Conservation (phyloP, 2,888 invertebrate species). For the Sericinus montela region DNA sequence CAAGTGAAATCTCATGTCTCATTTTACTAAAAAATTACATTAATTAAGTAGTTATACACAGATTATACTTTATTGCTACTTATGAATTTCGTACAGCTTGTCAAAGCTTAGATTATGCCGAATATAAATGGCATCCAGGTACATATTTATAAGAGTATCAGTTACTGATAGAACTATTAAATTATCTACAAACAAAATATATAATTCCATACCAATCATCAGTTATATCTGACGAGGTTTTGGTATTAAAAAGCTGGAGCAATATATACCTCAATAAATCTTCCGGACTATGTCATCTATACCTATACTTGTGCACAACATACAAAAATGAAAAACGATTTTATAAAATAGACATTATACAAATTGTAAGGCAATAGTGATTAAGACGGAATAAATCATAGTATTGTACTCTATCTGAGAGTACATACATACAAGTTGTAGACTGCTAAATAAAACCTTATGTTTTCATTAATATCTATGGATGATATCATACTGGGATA, state of each 20-base stretch:
- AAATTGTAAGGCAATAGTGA: conserved; percentile 19
- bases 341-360: conserved; percentile 13
- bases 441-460: neutral
- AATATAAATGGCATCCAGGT: conserved; percentile 34
- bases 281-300: no score
- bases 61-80: conserved; percentile 15
- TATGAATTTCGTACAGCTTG: conserved; percentile 27
- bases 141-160: conserved; percentile 43
- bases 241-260: neutral
- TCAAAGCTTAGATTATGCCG: conserved; percentile 37
- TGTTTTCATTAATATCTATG: no score
- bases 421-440: neutral
- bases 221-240: neutral
- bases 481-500: no score
- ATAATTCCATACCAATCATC: neutral
- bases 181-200: conserved; percentile 26
- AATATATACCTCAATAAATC: no score
- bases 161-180: conserved; percentile 27
- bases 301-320: conserved; percentile 6
- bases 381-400: conserved; percentile 15
- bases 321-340: conserved; percentile 12
- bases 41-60: conserved; percentile 4
- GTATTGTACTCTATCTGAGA: neutral
- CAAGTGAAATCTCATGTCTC: neutral
- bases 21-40: neutral